Base-by-base conservation (phyloP, 2,797 vertebrate species). In the Mallotus villosus region DNA sequence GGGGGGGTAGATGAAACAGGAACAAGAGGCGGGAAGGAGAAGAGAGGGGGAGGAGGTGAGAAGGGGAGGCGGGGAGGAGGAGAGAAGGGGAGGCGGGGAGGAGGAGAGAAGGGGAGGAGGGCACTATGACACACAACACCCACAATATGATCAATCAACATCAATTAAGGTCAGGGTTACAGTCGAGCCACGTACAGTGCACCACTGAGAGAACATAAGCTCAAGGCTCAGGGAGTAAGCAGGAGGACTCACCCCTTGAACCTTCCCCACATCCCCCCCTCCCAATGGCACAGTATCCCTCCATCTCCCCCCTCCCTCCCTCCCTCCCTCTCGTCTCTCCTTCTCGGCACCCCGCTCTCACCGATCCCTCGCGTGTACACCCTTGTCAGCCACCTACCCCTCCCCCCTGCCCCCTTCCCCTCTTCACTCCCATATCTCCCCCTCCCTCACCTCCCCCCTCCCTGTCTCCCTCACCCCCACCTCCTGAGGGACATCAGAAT, bases 401-500 rank as follows among this genome's bases (percentile, higher is more conserved):
- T 14, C 1, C 32, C 22, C 6, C 37, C 41, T 22, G 6, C 22
- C 78, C 94, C 84, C 60, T 8, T 19, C 17, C 46, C 22, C n/a
- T 21, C 19, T 21, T 21, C 41, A 6, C 25, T 34, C 41, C 49
- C 25, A n/a, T 16, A n/a, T 41, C 25, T 14, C 24, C 22, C 25
- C 2, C 12, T 14, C 32, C 7, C 3, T 21, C n/a, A 2, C 3
- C 0, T 6, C 19, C 11, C 34, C 22, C 17, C 58, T 34, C 11
- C 81, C 80, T 75, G 24, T 21, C 55, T 27, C 67, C 49, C 63
- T 71, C 70, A 73, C 49, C 75, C 46, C 21, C 57, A 71, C 81
- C 72, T 74, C 80, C 77, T 78, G 75, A 78, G 78, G 87, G 79
- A 87, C 82, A 83, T 88, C 82, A 82, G 83, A 85, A 90, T 89